Evolutionary conservation across 2,888 invertebrate species (phyloP), one percentile per base, ranked within the genome.

Genomic region (Protodeltote pygarga): DNA sequence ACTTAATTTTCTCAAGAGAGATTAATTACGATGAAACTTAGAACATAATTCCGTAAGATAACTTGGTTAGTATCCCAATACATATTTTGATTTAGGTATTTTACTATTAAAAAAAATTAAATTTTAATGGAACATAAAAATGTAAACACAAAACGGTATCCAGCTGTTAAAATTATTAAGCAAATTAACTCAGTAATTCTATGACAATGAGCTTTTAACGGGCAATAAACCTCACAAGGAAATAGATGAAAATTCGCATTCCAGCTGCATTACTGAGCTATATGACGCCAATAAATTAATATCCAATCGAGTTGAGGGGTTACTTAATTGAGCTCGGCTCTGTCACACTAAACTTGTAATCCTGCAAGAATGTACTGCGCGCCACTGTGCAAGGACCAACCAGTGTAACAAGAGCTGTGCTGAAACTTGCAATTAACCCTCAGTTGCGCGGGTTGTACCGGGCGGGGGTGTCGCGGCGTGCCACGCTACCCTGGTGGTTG

Each of bases 271-370:
- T 60, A 45, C 53, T 34, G 49, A 55, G 62, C 62, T 65, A 64
- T 72, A 75, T 71, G 75, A 72, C 70, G 69, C 73, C 78, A 79
- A 80, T 81, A 82, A 77, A 83, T 83, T 81, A 82, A 82, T 83
- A 79, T 77, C 75, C 73, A 78, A 81, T 82, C 79, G 80, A 76
- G 73, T 75, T 75, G 76, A 71, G 79, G 77, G 81, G 79, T 75
- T 75, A 77, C 73, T 79, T 80, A 81, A 81, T 80, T 71, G 74
- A 68, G 69, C 72, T 68, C 66, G 80, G 60, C 65, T 57, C 38
- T 70, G 67, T 78, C 79, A 82, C 77, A 79, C 74, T 71, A 65
- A 75, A 79, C 77, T 77, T 77, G 75, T 78, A 81, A 81, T 81
- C 78, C 81, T 70, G 67, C 68, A 69, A 75, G 81, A 81, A 75